A percentile compares a stretch with the other conserved stretches of the same genome.
phyloP scores from a whole-genome alignment of 2,797 vertebrate species.

The Rallus crepitans region DNA sequence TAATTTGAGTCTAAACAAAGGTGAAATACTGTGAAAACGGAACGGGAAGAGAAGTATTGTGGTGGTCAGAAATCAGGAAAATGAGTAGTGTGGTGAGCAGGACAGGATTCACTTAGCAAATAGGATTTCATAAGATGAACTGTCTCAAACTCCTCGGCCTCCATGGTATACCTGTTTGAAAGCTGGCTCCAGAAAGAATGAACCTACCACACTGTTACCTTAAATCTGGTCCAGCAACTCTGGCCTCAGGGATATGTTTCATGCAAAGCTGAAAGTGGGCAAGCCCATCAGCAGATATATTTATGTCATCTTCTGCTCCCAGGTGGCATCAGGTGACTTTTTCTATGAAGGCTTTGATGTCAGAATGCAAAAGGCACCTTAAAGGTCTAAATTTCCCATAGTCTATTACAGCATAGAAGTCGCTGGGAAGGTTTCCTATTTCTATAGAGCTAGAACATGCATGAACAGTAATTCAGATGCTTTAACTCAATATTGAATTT shows the following conservation, averaged over 20 bases:
- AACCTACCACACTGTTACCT: neutral
- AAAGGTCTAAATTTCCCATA: neutral
- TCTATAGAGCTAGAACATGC: neutral
- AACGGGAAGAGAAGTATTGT: neutral
- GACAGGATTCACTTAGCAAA: neutral
- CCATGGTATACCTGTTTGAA: neutral
- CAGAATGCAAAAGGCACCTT: neutral
- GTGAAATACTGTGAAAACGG: neutral
- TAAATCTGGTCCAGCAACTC: neutral
- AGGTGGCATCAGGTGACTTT: neutral
- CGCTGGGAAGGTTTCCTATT: neutral
- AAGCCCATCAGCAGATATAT: neutral
- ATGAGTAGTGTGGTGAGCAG: neutral
- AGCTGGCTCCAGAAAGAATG: neutral
- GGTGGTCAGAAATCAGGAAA: neutral
- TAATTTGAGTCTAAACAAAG: constrained; percentile 15
- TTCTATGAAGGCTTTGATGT: neutral
- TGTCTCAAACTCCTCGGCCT: neutral
- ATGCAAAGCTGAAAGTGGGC: neutral
- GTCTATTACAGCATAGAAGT: neutral
- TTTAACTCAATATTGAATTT: neutral
- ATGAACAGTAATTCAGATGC: neutral
- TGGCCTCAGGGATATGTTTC: neutral
- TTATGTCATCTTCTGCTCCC: neutral
- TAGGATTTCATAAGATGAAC: neutral